phyloP scores from a whole-genome alignment of 92 coral and sea anemone species.

The Pocillopora grandis region DNA sequence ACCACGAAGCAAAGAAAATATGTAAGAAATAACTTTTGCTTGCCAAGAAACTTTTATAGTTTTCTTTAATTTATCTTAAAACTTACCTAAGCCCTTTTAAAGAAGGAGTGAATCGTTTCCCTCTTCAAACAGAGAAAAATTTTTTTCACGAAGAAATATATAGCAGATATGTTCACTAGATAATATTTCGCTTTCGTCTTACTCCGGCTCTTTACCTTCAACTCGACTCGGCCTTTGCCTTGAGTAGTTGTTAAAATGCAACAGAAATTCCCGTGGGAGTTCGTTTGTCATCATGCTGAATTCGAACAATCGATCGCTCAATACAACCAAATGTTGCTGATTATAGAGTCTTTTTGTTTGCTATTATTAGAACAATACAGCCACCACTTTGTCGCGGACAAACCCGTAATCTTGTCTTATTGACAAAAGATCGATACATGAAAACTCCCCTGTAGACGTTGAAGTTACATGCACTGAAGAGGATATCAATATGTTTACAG shows the following conservation, averaged over 20 bases:
- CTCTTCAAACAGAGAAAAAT: not conserved
- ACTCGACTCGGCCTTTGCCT: not conserved
- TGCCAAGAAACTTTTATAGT: no score
- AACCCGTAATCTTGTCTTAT: conserved; percentile 36
- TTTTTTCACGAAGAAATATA: not conserved
- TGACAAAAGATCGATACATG: conserved; percentile 24
- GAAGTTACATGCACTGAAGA: not conserved
- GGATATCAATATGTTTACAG: not conserved
- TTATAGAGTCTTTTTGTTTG: conserved; percentile 41
- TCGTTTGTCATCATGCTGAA: not conserved
- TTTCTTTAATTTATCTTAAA: no score
- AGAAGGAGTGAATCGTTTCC: no score
- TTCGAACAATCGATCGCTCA: conserved; percentile 33
- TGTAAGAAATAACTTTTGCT: no score
- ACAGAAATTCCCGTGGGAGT: conserved; percentile 61
- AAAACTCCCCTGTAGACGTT: not conserved
- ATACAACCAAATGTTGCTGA: conserved; percentile 50
- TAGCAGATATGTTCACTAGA: not conserved
- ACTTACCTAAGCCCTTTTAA: no score
- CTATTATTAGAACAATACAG: conserved; percentile 18
- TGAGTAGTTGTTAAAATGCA: not conserved
- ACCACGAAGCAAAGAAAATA: no score
- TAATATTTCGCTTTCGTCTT: not conserved
- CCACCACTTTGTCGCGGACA: conserved; percentile 4
- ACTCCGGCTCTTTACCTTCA: not conserved